Evolutionary conservation across 1,140 invertebrate genomes (phyloP), one percentile per base, ranked within the genome.

Genomic region (Panagrolaimus sp.): DNA sequence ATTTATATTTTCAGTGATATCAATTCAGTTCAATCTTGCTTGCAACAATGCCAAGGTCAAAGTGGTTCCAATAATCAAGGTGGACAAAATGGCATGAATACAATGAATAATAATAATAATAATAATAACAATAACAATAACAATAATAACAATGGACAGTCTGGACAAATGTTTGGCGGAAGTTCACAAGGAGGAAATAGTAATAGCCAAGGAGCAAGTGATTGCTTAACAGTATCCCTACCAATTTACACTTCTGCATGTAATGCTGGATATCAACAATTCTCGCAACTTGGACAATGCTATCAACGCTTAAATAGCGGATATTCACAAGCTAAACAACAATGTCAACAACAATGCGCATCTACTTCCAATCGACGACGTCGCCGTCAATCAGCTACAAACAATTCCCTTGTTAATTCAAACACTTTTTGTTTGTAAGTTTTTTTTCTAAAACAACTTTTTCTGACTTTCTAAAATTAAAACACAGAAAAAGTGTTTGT

Each of bases 161-260:
- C n/a, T n/a, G 31, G 31, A 38, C 31, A 38, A 38, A 4, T 38
- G 31, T 38, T 38, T 38, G 31, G 31, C n/a, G n/a, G n/a, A n/a
- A n/a, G n/a, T 4, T 38, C 31, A 38, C 31, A 38, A 38, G 31
- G 31, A 38, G 7, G 31, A 4, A 38, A 7, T 7, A 38, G 31
- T 7, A 38, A 7, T 7, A 38, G 31, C 31, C 31, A 38, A 38
- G 2, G 31, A 7, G 7, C 31, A 38, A 38, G n/a, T n/a, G 51
- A 57, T 27, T 57, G 51, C n/a, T 27, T 57, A 20, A 57, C 51
- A 13, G 27, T 27, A 11, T 57, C 51, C 51, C n/a, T 57, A 11
- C 51, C 51, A n/a, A 23, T 57, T 13, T 57, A 57, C n/a, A 57
- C 51, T 57, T 57, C 51, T 16, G 51, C 51, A 1, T 57, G 51